Conservation (phyloP, 2,797 vertebrate genomes). For the Orientallactaga sibirica region DNA sequence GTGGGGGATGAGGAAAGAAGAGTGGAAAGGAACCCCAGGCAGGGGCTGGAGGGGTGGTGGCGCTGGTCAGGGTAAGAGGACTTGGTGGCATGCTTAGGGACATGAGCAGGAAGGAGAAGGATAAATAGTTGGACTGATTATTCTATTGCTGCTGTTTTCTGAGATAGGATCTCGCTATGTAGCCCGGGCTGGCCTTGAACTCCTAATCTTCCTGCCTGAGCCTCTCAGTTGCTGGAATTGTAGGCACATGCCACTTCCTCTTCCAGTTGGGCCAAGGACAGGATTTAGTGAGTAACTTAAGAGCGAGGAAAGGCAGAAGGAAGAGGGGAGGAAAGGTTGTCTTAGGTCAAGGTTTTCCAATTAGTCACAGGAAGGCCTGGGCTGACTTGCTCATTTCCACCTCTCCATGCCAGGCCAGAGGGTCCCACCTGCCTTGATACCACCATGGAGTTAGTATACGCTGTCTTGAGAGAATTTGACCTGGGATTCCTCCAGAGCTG, state of each 20-base stretch:
- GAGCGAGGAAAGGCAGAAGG: neutral
- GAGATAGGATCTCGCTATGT: neutral
- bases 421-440: too few species aligned
- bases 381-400: too few species aligned
- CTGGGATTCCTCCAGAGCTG: too few species aligned
- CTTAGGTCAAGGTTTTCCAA: too few species aligned
- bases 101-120: neutral
- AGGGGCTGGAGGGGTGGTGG: neutral
- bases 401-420: too few species aligned
- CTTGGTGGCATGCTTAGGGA: neutral
- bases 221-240: neutral
- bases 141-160: neutral
- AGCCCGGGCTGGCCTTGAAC: neutral
- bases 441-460: too few species aligned
- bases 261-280: neutral
- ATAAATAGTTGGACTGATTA: neutral
- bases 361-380: too few species aligned
- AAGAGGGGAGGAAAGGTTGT: neutral
- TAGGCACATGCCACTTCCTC: neutral
- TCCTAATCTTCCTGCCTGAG: neutral
- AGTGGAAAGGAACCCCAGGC: neutral
- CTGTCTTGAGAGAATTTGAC: too few species aligned
- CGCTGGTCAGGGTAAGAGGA: neutral
- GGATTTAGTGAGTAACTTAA: neutral
- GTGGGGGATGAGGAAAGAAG: neutral